Conservation (phyloP, 2,113 vertebrate genomes). For the Leucopternis melanops region DNA sequence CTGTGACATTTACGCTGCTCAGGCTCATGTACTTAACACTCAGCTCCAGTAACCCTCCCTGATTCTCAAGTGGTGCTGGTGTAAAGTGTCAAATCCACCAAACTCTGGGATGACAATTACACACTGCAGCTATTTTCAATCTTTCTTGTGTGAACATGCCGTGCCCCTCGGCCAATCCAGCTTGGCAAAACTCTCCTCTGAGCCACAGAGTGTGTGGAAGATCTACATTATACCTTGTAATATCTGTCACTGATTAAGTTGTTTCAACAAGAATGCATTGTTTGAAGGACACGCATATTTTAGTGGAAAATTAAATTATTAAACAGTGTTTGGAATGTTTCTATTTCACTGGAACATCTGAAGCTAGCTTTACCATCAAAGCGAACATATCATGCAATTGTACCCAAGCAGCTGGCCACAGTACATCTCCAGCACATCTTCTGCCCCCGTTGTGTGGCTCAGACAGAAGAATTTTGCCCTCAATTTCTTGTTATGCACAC, state of each 20-base stretch:
- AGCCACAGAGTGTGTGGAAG: not conserved
- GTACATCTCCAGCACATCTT: not conserved
- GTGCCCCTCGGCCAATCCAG: accelerated
- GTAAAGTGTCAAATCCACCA: not conserved
- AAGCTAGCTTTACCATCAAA: slow-evolving; percentile 36
- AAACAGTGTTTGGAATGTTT: not conserved
- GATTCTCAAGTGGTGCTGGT: not conserved
- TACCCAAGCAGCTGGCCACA: not conserved
- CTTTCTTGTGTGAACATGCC: accelerated
- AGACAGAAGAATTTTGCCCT: slow-evolving; percentile 29
- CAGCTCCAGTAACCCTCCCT: not conserved
- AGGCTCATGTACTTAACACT: slow-evolving; percentile 2
- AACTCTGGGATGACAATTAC: not conserved
- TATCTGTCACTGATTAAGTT: not conserved
- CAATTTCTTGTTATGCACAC: not conserved
- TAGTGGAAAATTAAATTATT: not conserved
- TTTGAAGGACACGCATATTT: not conserved
- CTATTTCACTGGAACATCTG: not conserved
- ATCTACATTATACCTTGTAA: not conserved
- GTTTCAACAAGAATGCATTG: not conserved
- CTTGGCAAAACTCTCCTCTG: not conserved
- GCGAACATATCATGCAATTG: accelerated
- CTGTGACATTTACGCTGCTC: not conserved
- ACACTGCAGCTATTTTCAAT: slow-evolving; percentile 26
- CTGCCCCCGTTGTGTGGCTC: not conserved